Evolutionary conservation across 2,797 vertebrate genomes (phyloP), one percentile per base, ranked within the genome.

Genomic region (Leucoraja ocellata): DNA sequence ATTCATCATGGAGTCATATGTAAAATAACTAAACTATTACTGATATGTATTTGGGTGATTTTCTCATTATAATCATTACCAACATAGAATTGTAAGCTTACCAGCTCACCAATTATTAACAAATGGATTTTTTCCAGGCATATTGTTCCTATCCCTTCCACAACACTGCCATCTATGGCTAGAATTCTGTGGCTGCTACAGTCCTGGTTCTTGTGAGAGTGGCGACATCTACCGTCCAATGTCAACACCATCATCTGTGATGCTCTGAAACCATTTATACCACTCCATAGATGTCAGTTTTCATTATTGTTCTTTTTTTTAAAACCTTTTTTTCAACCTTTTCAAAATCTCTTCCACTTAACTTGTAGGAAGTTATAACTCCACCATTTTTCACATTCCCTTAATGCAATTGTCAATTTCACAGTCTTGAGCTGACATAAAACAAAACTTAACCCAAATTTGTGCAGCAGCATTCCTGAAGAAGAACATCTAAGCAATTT

Each of bases 161-260:
- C 90, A 91, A 39, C 68, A 91, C 71, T 92, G 71, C 90, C 90
- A 74, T 92, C 90, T 71, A 76, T 76, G 74, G 90, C 28, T 92
- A 14, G 23, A 54, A 76, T 76, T 76, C 71, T 76, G 68, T 4
- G 46, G 73, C 71, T 74, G 90, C 90, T 28, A 3, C 39, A 39
- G 23, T 13, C 46, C 65, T 23, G 14, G 84, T 5, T 5, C 39
- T 92, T 46, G 36, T 68, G 71, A 74, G 73, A 76, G 6, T 76
- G 39, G 25, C 16, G 90, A 14, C 71, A 76, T 54, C 39, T 76
- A 46, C 46, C n/a, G 39, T 68, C 90, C 46, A 10, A 46, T 46
- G 16, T 18, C 71, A 14, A 76, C 23, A 74, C 10, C 84, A 65
- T 63, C n/a, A 32, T 1, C 65, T 7, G 14, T 18, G n/a, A 18